These are phyloP conservation scores for Empis stercorea DNA, from an alignment of 2,888 invertebrate species.

Conservation along the genomic window DNA sequence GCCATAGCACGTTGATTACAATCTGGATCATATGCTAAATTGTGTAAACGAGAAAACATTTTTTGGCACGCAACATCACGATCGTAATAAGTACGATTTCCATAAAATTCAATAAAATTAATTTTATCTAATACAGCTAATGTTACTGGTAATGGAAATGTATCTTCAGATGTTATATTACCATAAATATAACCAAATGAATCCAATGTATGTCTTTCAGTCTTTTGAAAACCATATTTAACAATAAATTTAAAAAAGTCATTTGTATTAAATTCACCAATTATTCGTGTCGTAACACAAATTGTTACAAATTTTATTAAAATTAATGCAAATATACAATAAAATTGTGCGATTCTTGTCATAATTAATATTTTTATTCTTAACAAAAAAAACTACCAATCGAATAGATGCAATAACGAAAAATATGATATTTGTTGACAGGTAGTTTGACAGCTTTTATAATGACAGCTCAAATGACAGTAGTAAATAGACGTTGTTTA, in stretches of 20 bases:
- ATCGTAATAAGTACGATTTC: constrained; percentile 52
- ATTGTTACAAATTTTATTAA: constrained; percentile 9
- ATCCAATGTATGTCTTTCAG: constrained; percentile 71
- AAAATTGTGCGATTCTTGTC: constrained; percentile 9
- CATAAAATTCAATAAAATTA: constrained; percentile 82
- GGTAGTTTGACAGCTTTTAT: too few relatives aligned
- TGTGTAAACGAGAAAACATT: constrained; percentile 78
- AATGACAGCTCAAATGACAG: too few relatives aligned
- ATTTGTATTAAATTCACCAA: constrained; percentile 49
- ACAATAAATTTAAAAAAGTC: constrained; percentile 85
- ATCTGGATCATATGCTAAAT: constrained; percentile 68
- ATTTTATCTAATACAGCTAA: constrained; percentile 82
- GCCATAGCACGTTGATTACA: constrained; percentile 59
- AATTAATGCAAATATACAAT: constrained; percentile 2
- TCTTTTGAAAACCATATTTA: constrained; percentile 95
- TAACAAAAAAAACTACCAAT: too few relatives aligned
- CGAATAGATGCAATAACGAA: too few relatives aligned
- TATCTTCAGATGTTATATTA: constrained; percentile 66
- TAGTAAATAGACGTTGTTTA: too few relatives aligned
- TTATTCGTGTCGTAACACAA: constrained; percentile 40
- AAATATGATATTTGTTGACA: too few relatives aligned
- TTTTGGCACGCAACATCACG: constrained; percentile 64
- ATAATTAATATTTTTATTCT: too few relatives aligned
- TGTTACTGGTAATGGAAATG: constrained; percentile 56
- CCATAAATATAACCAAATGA: constrained; percentile 95